A percentile compares a stretch with the other conserved stretches of the same genome.
These are phyloP conservation scores for Mionectes macconnelli DNA, from an alignment of 2,113 vertebrate genomes.

Conservation along the genomic window DNA sequence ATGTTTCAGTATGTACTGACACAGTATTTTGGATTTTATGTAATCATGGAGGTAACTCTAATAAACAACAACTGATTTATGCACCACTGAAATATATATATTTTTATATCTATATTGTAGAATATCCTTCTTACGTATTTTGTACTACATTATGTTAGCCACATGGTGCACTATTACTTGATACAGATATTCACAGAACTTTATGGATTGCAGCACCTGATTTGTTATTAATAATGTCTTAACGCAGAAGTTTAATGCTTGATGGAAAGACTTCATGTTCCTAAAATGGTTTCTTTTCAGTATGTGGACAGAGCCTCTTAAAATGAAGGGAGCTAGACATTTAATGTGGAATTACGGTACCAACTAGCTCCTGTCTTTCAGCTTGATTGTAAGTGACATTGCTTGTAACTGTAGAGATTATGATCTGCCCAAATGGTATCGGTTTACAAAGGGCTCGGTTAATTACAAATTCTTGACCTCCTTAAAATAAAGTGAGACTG, in stretches of 20 bases:
- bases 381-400: conserved; percentile 28
- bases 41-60: conserved; percentile 65
- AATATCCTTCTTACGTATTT: conserved; percentile 50
- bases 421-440: conserved; percentile 44
- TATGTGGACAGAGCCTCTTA: neutral
- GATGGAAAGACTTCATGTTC: neutral
- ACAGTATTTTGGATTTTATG: conserved; percentile 60
- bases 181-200: conserved; percentile 6
- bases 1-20: conserved; percentile 57
- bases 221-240: neutral
- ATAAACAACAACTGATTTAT: conserved; percentile 63
- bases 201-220: conserved; percentile 44
- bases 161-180: conserved; percentile 23
- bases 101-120: conserved; percentile 5
- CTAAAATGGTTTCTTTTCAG: neutral
- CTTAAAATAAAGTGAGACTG: conserved; percentile 51
- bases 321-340: conserved; percentile 6
- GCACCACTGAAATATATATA: conserved; percentile 40
- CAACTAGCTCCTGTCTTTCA: conserved; percentile 30
- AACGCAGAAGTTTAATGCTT: neutral
- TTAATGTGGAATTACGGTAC: neutral
- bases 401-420: conserved; percentile 51
- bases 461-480: conserved; percentile 56
- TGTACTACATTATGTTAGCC: conserved; percentile 44
- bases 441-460: conserved; percentile 51